These are phyloP conservation scores for Microcebus murinus DNA, from an alignment of 2,113 vertebrate genomes.

Conservation along the genomic window DNA sequence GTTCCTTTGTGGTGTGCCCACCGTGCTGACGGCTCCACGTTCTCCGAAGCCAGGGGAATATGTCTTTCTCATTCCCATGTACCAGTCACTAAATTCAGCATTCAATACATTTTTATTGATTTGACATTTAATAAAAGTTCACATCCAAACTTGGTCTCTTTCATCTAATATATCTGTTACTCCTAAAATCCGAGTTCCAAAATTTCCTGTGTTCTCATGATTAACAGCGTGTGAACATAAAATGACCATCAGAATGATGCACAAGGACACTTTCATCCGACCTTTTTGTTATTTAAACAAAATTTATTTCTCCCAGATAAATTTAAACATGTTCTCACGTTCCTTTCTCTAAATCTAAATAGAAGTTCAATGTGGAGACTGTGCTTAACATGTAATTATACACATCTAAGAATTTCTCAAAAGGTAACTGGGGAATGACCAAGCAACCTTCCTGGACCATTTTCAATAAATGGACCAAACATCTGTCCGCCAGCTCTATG, in stretches of 20 bases:
- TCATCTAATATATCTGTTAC: rapidly evolving
- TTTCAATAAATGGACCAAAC: background rate
- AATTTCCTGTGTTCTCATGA: background rate
- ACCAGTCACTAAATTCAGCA: too few species aligned
- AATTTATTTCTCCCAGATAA: background rate
- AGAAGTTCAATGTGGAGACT: background rate
- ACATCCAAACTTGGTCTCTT: background rate
- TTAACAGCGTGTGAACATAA: rapidly evolving
- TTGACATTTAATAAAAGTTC: background rate
- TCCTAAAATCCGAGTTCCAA: background rate
- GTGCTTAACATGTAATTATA: background rate
- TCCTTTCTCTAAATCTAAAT: background rate
- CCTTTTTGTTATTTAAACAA: background rate
- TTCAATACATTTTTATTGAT: background rate
- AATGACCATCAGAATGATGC: rapidly evolving
- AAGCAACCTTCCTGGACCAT: rapidly evolving
- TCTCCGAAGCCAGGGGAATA: background rate
- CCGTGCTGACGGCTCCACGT: rapidly evolving
- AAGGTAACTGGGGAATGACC: background rate
- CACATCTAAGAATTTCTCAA: background rate
- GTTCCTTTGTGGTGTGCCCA: rapidly evolving
- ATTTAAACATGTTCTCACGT: background rate
- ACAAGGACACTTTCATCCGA: background rate
- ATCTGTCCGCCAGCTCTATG: rapidly evolving
- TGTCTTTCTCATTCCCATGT: background rate